These are phyloP conservation scores for Phalera bucephala DNA, from an alignment of 2,888 invertebrate species.

Conservation along the genomic window DNA sequence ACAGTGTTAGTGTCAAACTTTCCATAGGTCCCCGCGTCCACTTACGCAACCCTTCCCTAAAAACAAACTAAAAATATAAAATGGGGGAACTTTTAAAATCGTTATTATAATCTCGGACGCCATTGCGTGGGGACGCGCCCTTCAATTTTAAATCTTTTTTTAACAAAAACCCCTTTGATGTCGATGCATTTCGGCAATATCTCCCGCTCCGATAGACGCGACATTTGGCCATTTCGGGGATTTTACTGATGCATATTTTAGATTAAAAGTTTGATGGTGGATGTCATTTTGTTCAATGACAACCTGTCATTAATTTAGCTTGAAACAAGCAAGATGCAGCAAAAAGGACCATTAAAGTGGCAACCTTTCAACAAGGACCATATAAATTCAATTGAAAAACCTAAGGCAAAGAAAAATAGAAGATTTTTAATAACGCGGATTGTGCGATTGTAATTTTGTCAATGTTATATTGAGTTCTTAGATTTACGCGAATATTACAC, in stretches of 20 bases:
- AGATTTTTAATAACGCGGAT: no score
- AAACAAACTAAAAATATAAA: slow-evolving; percentile 70
- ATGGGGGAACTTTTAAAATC: slow-evolving; percentile 80
- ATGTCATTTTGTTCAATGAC: slow-evolving; percentile 49
- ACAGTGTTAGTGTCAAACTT: slow-evolving; percentile 73
- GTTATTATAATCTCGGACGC: slow-evolving; percentile 83
- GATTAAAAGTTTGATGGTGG: slow-evolving; percentile 71
- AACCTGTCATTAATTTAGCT: no score
- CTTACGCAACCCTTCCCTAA: slow-evolving; percentile 71
- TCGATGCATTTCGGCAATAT: slow-evolving; percentile 79
- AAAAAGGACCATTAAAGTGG: no score
- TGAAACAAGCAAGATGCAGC: no score
- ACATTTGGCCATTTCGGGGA: slow-evolving; percentile 77
- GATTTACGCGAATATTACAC: no score
- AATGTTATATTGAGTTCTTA: no score
- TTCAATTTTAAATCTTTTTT: slow-evolving; percentile 79
- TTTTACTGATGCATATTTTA: slow-evolving; percentile 75
- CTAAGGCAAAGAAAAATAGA: no score
- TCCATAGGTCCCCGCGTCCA: slow-evolving; percentile 71
- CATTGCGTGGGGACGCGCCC: slow-evolving; percentile 80
- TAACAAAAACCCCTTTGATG: slow-evolving; percentile 80
- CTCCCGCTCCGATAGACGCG: slow-evolving; percentile 68
- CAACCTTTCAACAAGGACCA: no score
- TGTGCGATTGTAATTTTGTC: no score
- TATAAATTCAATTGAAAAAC: no score